Percentiles rank a stretch among this genome's conserved stretches.
These are phyloP conservation scores for Carpatolechia fugitivella DNA, from an alignment of 2,888 invertebrate genomes.

Conservation along the genomic window DNA sequence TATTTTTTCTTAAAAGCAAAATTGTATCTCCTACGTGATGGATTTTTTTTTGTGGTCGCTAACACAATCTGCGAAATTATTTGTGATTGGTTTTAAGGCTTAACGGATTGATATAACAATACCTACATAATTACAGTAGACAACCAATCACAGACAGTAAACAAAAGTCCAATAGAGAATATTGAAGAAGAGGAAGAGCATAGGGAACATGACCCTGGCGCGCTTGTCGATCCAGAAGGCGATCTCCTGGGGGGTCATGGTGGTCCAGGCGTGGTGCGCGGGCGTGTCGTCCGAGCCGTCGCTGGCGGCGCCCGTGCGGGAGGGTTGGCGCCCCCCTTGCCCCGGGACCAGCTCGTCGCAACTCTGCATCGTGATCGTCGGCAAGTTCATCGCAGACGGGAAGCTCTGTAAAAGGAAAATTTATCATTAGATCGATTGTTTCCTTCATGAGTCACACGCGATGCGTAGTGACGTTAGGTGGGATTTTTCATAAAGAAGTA, in stretches of 20 bases:
- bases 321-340: constrained; percentile 17
- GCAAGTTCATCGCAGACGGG: constrained; percentile 81
- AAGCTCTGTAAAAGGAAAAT: constrained; percentile 77
- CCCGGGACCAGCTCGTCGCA: constrained; percentile 78
- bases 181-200: constrained; percentile 89
- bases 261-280: constrained; percentile 82
- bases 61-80: too few relatives aligned
- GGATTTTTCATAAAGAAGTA: too few relatives aligned
- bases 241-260: constrained; percentile 93
- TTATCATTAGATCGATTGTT: too few relatives aligned
- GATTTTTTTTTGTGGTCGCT: too few relatives aligned
- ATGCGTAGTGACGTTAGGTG: too few relatives aligned
- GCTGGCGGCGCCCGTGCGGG: constrained; percentile 52
- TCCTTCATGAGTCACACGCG: too few relatives aligned
- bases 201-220: constrained; percentile 87
- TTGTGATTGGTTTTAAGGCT: too few relatives aligned
- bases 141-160: constrained; percentile 66
- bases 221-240: constrained; percentile 92
- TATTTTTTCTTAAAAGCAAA: too few relatives aligned
- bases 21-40: too few relatives aligned
- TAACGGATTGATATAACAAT: too few relatives aligned
- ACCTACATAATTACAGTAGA: background rate
- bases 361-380: constrained; percentile 84
- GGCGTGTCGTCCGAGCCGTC: constrained; percentile 60
- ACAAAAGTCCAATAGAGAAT: constrained; percentile 89